Conservation (phyloP, 2,888 invertebrate genomes). For the Agonopterix subpropinquella region DNA sequence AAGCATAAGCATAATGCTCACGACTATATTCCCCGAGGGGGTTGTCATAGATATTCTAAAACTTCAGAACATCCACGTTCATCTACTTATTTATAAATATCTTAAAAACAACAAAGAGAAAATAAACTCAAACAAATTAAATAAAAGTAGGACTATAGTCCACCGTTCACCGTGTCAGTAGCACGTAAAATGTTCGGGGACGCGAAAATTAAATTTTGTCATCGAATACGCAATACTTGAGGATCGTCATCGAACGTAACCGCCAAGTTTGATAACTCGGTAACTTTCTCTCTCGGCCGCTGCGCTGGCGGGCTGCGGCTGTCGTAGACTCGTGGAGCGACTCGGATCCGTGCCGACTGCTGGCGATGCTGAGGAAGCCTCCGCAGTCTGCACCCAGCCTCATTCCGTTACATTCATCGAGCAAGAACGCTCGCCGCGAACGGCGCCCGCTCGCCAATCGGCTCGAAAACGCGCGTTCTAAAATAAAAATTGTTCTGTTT, state of each 20-base stretch:
- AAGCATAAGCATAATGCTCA: too few species aligned
- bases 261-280: constrained; percentile 67
- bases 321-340: constrained; percentile 1
- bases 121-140: background rate
- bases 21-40: too few species aligned
- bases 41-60: too few species aligned
- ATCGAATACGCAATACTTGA: constrained; percentile 65
- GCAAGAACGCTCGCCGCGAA: constrained; percentile 51
- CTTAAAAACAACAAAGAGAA: background rate
- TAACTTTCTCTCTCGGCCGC: constrained; percentile 63
- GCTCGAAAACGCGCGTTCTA: constrained; percentile 24
- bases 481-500: constrained; percentile 14
- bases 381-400: constrained; percentile 28
- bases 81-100: too few species aligned
- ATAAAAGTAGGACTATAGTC: constrained; percentile 49
- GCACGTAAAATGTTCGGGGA: constrained; percentile 44
- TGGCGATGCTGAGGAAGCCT: background rate
- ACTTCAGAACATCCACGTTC: too few species aligned
- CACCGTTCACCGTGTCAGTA: constrained; percentile 63
- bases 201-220: constrained; percentile 65
- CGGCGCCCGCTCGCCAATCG: constrained; percentile 46
- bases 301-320: constrained; percentile 18
- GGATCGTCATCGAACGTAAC: constrained; percentile 72
- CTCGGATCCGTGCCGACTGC: background rate
- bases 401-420: constrained; percentile 53